These are phyloP conservation scores for Silvanus unidentatus DNA, from an alignment of 2,888 invertebrate species.

Conservation along the genomic window DNA sequence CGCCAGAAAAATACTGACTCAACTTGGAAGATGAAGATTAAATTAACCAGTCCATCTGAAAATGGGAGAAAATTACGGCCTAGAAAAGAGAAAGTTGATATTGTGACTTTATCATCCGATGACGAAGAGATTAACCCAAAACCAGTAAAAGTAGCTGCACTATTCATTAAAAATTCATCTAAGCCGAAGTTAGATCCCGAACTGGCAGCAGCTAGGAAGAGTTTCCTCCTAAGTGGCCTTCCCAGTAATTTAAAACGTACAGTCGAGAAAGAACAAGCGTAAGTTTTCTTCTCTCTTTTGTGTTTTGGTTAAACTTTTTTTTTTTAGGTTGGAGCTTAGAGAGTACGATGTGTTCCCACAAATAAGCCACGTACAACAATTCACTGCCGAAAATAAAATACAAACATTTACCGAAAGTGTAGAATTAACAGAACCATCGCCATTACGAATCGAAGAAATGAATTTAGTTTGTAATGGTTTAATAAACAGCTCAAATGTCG, in stretches of 20 bases:
- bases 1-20: not conserved
- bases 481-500: slow-evolving; percentile 16
- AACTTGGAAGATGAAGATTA: slow-evolving; percentile 7
- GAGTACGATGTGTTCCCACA: slow-evolving; percentile 53
- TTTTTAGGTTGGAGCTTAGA: slow-evolving; percentile 39
- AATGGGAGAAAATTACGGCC: slow-evolving; percentile 4
- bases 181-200: slow-evolving; percentile 56
- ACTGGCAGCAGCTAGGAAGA: slow-evolving; percentile 57
- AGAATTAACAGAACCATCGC: slow-evolving; percentile 14
- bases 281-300: slow-evolving; percentile 4
- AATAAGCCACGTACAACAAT: slow-evolving; percentile 62
- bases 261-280: slow-evolving; percentile 48
- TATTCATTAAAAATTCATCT: slow-evolving; percentile 53
- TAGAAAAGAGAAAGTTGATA: slow-evolving; percentile 9
- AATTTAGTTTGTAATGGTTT: slow-evolving; percentile 11
- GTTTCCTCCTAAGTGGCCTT: slow-evolving; percentile 67
- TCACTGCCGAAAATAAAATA: slow-evolving; percentile 16
- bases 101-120: slow-evolving; percentile 8
- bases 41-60: not conserved
- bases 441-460: slow-evolving; percentile 7
- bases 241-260: slow-evolving; percentile 58
- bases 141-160: slow-evolving; percentile 59
- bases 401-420: slow-evolving; percentile 16
- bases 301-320: slow-evolving; percentile 7
- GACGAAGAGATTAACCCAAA: slow-evolving; percentile 3